Conservation (phyloP, 1,140 invertebrate species). For the Cecropterus lyciades region DNA sequence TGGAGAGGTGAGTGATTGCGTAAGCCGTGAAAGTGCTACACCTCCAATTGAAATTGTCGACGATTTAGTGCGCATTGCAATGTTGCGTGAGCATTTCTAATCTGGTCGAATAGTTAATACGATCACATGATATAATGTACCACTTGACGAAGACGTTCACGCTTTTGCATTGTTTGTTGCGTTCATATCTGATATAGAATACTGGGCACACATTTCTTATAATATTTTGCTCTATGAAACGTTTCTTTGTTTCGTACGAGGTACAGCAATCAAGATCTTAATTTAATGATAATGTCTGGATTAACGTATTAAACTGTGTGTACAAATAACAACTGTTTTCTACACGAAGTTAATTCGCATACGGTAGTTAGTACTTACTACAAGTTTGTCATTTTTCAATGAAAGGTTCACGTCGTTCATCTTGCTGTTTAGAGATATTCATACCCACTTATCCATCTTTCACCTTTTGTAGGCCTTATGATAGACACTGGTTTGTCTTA, state of each 20-base stretch:
- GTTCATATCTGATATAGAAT: slow-evolving; percentile 13
- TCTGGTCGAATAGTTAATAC: slow-evolving; percentile 28
- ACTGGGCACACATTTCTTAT: not conserved
- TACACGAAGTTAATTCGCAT: too few species aligned
- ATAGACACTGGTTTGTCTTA: too few species aligned
- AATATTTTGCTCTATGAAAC: not conserved
- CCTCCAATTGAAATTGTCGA: slow-evolving; percentile 34
- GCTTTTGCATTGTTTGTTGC: slow-evolving; percentile 10
- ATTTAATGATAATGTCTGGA: too few species aligned
- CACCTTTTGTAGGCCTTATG: too few species aligned
- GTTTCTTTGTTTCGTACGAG: not conserved
- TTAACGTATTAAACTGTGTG: too few species aligned
- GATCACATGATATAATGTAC: slow-evolving; percentile 34
- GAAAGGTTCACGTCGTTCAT: too few species aligned
- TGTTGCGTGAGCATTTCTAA: slow-evolving; percentile 29
- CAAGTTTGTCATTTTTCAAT: too few species aligned
- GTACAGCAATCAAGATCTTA: too few species aligned
- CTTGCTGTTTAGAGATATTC: too few species aligned
- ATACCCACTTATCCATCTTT: too few species aligned
- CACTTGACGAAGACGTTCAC: slow-evolving; percentile 20
- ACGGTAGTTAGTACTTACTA: too few species aligned
- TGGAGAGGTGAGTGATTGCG: slow-evolving; percentile 60
- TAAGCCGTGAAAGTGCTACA: slow-evolving; percentile 67
- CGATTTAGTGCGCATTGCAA: slow-evolving; percentile 28
- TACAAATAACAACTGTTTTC: too few species aligned